A percentile compares a stretch with the other conserved stretches of the same genome.
phyloP scores from a whole-genome alignment of 2,797 vertebrate species.

The Urosaurus nigricauda region DNA sequence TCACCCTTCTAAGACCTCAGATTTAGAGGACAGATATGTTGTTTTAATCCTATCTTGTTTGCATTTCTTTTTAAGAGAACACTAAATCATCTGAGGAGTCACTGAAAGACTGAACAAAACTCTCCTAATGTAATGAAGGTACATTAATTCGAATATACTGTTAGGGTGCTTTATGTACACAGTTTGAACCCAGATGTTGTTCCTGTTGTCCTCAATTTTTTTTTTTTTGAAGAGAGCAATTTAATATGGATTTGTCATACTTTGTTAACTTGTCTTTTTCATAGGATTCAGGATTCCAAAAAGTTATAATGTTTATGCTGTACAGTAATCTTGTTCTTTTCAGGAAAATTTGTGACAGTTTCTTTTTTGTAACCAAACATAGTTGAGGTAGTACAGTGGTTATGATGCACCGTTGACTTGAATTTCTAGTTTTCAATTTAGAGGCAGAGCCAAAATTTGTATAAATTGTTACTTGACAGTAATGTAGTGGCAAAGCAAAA shows the following conservation, averaged over 20 bases:
- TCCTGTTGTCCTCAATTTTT: too few species aligned
- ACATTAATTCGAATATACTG: neutral
- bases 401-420: neutral
- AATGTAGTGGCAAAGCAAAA: neutral
- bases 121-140: neutral
- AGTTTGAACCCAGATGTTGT: neutral
- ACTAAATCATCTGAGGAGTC: neutral
- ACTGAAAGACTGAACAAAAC: neutral
- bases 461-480: neutral
- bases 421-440: neutral
- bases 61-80: neutral
- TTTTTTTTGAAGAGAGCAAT: neutral
- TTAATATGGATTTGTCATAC: neutral
- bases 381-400: neutral
- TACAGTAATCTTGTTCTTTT: neutral
- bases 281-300: neutral
- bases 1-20: neutral
- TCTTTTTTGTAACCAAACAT: neutral
- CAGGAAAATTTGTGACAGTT: neutral
- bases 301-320: neutral
- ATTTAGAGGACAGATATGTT: neutral
- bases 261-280: neutral
- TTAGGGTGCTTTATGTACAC: neutral
- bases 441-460: neutral
- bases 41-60: neutral